Evolutionary conservation across 2,113 vertebrate genomes (phyloP).

Genomic region (Platichthys stellatus): DNA sequence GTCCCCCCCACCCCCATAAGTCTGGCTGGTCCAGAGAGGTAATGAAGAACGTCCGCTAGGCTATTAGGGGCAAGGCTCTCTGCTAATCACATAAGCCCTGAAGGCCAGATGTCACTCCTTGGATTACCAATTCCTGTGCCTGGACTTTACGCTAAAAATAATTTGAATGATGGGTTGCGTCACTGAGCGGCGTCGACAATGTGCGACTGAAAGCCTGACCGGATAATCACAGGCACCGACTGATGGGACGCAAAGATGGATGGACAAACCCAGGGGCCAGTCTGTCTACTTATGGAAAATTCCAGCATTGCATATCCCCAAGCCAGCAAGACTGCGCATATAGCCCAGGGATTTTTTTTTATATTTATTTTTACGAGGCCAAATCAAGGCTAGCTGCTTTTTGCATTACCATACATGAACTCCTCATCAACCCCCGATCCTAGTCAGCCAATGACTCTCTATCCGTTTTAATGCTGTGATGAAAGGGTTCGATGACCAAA

Average conservation of each 20-base stretch:
- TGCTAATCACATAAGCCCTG: constrained; percentile 83
- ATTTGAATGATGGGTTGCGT: constrained; percentile 77
- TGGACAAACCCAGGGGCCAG: constrained; percentile 45
- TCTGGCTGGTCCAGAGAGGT: constrained; percentile 46
- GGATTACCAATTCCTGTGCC: constrained; percentile 82
- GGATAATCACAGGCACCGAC: constrained; percentile 66
- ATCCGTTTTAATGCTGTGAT: constrained; percentile 45
- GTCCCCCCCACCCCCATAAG: neutral
- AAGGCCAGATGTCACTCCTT: constrained; percentile 84
- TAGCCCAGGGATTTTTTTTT: too few species aligned
- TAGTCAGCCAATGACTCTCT: constrained; percentile 59
- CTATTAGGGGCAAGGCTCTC: constrained; percentile 80
- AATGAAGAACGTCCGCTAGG: constrained; percentile 76
- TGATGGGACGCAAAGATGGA: constrained; percentile 57
- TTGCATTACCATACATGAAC: constrained; percentile 59
- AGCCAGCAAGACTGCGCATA: constrained; percentile 44
- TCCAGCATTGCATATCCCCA: constrained; percentile 58
- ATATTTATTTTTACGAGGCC: constrained; percentile 9
- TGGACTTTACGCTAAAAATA: constrained; percentile 84
- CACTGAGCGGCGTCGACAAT: constrained; percentile 62
- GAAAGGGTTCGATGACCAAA: constrained; percentile 50
- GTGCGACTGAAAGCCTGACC: constrained; percentile 61
- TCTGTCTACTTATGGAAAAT: constrained; percentile 70
- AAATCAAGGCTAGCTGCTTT: constrained; percentile 36
- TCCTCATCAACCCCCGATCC: constrained; percentile 38